Conservation (phyloP, 2,113 vertebrate genomes). For the Oriolus oriolus region DNA sequence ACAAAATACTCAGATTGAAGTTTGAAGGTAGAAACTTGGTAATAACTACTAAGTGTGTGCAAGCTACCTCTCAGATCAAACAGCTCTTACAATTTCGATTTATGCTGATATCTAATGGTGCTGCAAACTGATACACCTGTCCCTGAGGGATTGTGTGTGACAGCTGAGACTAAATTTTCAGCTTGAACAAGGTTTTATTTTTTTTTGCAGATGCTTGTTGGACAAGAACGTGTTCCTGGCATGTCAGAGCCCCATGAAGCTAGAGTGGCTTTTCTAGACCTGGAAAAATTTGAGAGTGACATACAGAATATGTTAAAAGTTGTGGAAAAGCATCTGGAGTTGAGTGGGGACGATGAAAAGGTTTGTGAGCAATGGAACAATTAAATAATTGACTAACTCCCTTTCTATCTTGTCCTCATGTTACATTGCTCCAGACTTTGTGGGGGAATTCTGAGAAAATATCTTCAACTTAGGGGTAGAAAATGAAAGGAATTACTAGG, state of each 20-base stretch:
- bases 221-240: conserved; percentile 66
- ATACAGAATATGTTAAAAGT: conserved; percentile 76
- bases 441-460: not conserved
- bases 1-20: not conserved
- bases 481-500: not conserved
- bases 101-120: not conserved
- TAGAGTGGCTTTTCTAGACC: conserved; percentile 46
- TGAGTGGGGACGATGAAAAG: conserved; percentile 81
- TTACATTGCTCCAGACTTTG: not conserved
- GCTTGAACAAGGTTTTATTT: not conserved
- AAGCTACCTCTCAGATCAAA: not conserved
- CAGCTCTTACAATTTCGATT: not conserved
- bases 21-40: not conserved
- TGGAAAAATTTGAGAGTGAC: conserved; percentile 79
- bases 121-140: not conserved
- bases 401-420: not conserved
- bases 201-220: conserved; percentile 76
- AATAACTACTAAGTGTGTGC: not conserved
- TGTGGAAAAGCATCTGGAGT: conserved; percentile 78
- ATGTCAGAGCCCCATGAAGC: conserved; percentile 36
- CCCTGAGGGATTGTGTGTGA: not conserved
- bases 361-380: conserved; percentile 62
- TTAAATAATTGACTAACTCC: not conserved
- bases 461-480: not conserved
- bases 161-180: not conserved